Base-by-base conservation (phyloP, 2,797 vertebrate genomes). In the Danio albolineatus region DNA sequence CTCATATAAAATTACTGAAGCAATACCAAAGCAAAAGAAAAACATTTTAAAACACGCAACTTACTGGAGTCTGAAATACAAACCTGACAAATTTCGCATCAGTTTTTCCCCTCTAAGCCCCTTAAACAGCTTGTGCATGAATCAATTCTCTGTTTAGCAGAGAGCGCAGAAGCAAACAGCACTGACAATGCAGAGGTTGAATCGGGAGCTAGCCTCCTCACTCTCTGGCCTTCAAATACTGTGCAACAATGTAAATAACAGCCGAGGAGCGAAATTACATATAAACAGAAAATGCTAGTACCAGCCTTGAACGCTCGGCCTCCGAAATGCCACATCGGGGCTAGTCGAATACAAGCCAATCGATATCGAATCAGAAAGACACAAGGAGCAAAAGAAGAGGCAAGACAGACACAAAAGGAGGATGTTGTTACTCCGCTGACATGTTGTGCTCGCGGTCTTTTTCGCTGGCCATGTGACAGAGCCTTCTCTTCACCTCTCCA, bases 281-380 rank as follows among this genome's bases (percentile, higher is more conserved):
- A 79, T 60, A 41, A 28, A 79, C 48, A 70, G 60, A 76, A 79
- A 76, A 79, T 82, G 59, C 78, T 74, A 75, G 44, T 85, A 79
- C 71, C 83, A 86, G 82, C 89, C 90, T 90, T 90, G 88, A 89
- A 89, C 77, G 38, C 61, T 67, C 81, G 83, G 86, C 87, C 87
- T 88, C 84, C 78, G 69, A 81, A 83, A 82, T 69, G 64, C 46
- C 36, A 71, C 65, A 65, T 71, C 69, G 79, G 78, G 76, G 67
- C 79, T 61, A 83, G 84, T 62, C 72, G 62, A 64, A 76, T 70
- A 73, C 74, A 51, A 48, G 80, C 76, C 74, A 86, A 92, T 94
- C 90, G 86, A 93, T 91, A 91, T 83, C 79, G 79, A 89, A 91
- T 90, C 90, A 91, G 73, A 65, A 86, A 74, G 62, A 76, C 61